Evolutionary conservation across 2,888 invertebrate genomes (phyloP), one percentile per base, ranked within the genome.

Genomic region (Buathra laborator): DNA sequence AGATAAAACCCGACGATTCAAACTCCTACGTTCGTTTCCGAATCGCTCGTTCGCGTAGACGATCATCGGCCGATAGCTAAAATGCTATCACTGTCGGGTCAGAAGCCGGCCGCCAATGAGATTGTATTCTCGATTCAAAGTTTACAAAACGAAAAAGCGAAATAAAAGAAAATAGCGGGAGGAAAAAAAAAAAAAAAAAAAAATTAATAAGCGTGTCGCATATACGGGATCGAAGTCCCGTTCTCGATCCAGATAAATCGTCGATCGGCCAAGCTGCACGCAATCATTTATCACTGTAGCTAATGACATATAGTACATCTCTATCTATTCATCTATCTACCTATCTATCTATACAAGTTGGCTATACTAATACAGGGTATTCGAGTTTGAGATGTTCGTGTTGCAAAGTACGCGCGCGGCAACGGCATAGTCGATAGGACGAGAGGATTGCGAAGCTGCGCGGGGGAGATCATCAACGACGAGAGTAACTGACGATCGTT

Each of bases 181-280:
- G 16, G 64, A 43, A 46, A 59, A n/a, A n/a, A 70, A 16, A 74
- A 56, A 43, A 51, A 67, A 59, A 53, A 2, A 53, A 51, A 53
- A 12, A 59, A 19, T 1, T 37, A 29, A 1, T 29, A 56, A 70
- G 16, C 67, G n/a, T 66, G 74, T 75, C 7, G 6, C 10, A 44
- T 32, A n/a, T 32, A 16, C n/a, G 78, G 68, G 84, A 75, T 84
- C 80, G 76, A 81, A 84, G 84, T 84, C 80, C 72, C 72, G 68
- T 84, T 75, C 46, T 24, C 48, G 76, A 81, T 71, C 75, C 76
- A 76, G 75, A 84, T 80, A 43, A 76, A 84, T 75, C 68, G 24
- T 74, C 74, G 75, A 83, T 83, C 62, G 1, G 59, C 29, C 14
- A 32, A 32, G 59, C 29, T 32, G 59, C 29, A 14, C 29, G 59